A percentile compares a stretch with the other conserved stretches of the same genome.
Conservation (phyloP, 2,797 vertebrate species). For the Alauda arvensis region DNA sequence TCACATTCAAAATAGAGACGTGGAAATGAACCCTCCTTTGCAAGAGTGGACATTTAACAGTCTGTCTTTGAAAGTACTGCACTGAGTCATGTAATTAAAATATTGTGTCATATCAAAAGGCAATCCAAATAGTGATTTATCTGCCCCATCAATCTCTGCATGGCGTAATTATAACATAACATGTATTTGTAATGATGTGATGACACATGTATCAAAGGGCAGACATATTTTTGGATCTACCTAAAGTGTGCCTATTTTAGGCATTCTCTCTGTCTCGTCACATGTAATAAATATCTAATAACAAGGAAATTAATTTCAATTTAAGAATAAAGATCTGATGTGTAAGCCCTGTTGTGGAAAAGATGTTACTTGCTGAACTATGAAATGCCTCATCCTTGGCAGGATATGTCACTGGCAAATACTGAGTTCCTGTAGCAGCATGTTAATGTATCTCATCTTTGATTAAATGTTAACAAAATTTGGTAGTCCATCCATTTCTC, state of each 20-base stretch:
- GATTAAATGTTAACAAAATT: not conserved
- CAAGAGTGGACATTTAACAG: not conserved
- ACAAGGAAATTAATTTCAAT: not conserved
- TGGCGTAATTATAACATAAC: slow-evolving; percentile 7
- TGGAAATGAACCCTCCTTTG: not conserved
- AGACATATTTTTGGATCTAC: not conserved
- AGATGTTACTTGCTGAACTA: not conserved
- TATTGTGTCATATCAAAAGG: slow-evolving; percentile 2
- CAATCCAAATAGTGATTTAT: not conserved
- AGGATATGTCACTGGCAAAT: not conserved
- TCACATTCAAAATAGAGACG: not conserved
- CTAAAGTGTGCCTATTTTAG: not conserved
- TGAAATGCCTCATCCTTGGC: not conserved
- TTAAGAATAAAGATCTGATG: not conserved
- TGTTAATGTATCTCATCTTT: not conserved
- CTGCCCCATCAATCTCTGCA: slow-evolving; percentile 3
- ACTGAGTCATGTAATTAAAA: slow-evolving; percentile 8
- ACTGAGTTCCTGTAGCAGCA: not conserved
- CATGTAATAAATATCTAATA: not conserved
- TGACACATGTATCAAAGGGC: not conserved
- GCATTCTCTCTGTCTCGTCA: not conserved
- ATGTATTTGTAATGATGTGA: not conserved
- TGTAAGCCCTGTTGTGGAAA: not conserved
- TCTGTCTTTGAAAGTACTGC: not conserved
- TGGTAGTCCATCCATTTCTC: not conserved